Conservation (phyloP, 2,888 invertebrate genomes). For the Megastigmus dorsalis region DNA sequence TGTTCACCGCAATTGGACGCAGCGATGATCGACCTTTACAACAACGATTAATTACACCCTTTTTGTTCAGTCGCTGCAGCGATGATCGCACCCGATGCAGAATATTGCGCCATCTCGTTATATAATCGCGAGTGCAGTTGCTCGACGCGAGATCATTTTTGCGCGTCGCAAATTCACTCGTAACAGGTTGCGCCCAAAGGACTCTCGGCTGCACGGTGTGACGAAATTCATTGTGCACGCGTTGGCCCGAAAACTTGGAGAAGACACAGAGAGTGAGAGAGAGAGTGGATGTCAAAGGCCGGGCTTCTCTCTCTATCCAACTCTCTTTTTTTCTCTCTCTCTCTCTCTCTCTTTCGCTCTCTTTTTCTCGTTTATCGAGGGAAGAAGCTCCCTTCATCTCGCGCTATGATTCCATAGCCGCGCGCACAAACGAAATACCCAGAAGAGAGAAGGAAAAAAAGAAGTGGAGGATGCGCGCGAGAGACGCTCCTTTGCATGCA, state of each 20-base stretch:
- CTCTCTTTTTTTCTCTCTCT: constrained; percentile 2
- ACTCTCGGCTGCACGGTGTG: not conserved
- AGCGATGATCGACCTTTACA: too few relatives aligned
- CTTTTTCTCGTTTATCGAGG: too few relatives aligned
- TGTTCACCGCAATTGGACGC: too few relatives aligned
- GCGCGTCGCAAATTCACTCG: constrained; percentile 2
- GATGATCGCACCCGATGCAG: too few relatives aligned
- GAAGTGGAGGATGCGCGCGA: not conserved
- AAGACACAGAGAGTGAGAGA: too few relatives aligned
- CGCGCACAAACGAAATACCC: constrained; percentile 22
- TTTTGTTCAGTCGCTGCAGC: too few relatives aligned
- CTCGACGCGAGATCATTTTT: too few relatives aligned
- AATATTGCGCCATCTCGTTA: too few relatives aligned
- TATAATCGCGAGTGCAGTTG: too few relatives aligned
- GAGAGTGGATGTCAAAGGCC: constrained; percentile 49
- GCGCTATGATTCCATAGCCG: too few relatives aligned
- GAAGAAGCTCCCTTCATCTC: too few relatives aligned
- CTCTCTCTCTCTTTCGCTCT: not conserved
- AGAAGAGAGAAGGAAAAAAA: constrained; percentile 12
- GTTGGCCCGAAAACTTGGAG: constrained; percentile 2
- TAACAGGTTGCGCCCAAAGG: constrained; percentile 1
- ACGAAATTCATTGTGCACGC: constrained; percentile 20
- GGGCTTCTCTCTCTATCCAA: not conserved
- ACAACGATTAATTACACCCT: too few relatives aligned
- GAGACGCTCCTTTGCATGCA: constrained; percentile 33